phyloP scores from a whole-genome alignment of 92 coral and sea anemone genomes.

The Bergia sp. region DNA sequence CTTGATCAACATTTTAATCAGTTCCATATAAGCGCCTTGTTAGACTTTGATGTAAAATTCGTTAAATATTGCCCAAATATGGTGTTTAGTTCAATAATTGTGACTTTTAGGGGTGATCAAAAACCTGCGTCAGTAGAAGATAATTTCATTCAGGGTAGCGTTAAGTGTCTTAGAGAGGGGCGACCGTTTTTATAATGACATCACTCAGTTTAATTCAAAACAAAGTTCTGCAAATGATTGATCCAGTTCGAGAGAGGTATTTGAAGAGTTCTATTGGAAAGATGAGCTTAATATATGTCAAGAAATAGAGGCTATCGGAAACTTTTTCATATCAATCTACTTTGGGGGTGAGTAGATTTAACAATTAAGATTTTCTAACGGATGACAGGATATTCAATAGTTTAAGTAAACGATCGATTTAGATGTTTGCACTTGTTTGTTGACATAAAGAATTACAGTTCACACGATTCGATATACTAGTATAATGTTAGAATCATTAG shows the following conservation, averaged over 20 bases:
- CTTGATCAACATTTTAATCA: neutral
- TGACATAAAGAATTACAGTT: conserved; percentile 24
- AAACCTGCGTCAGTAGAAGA: neutral
- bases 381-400: neutral
- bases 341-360: neutral
- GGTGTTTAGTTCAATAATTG: neutral
- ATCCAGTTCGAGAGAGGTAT: neutral
- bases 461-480: neutral
- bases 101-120: neutral
- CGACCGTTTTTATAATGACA: conserved; percentile 1
- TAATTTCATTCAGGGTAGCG: neutral
- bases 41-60: neutral
- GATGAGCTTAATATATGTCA: too few species aligned
- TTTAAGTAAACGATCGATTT: neutral
- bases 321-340: neutral
- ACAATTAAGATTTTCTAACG: neutral
- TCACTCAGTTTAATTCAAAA: conserved; percentile 3
- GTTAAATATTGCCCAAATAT: neutral
- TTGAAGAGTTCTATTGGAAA: neutral
- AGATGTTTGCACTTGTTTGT: neutral
- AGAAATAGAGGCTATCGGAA: neutral
- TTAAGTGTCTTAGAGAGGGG: neutral
- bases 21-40: neutral
- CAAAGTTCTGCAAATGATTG: neutral
- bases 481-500: neutral